Conservation (phyloP, 2,113 vertebrate genomes). For the Rattus rattus region DNA sequence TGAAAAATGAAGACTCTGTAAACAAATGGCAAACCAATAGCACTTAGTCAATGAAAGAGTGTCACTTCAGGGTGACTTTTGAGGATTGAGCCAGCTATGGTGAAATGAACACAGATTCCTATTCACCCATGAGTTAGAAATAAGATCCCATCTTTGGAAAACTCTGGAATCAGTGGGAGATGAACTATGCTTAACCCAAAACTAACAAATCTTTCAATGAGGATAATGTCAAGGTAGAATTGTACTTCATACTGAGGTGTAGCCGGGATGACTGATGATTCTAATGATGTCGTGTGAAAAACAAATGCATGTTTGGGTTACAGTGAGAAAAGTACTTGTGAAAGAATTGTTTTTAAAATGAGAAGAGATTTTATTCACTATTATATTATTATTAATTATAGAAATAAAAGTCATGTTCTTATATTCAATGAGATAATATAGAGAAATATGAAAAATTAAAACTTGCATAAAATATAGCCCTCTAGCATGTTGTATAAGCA, state of each 20-base stretch:
- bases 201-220: neutral
- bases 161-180: too few species aligned
- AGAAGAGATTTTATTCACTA: neutral
- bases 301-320: neutral
- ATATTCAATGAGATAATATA: neutral
- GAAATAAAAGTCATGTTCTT: neutral
- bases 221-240: neutral
- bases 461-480: neutral
- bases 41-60: neutral
- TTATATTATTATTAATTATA: neutral
- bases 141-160: neutral
- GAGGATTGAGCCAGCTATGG: accelerated
- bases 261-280: neutral
- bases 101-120: too few species aligned
- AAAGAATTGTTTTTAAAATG: neutral
- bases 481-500: neutral
- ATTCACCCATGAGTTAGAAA: too few species aligned
- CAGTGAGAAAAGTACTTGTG: neutral
- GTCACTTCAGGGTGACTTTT: neutral
- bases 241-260: neutral
- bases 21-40: neutral
- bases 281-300: neutral
- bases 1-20: neutral
- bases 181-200: neutral
- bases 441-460: neutral